A percentile compares a stretch with the other conserved stretches of the same genome.
These are phyloP conservation scores for Octodon degus DNA, from an alignment of 2,113 vertebrate species.

Conservation along the genomic window DNA sequence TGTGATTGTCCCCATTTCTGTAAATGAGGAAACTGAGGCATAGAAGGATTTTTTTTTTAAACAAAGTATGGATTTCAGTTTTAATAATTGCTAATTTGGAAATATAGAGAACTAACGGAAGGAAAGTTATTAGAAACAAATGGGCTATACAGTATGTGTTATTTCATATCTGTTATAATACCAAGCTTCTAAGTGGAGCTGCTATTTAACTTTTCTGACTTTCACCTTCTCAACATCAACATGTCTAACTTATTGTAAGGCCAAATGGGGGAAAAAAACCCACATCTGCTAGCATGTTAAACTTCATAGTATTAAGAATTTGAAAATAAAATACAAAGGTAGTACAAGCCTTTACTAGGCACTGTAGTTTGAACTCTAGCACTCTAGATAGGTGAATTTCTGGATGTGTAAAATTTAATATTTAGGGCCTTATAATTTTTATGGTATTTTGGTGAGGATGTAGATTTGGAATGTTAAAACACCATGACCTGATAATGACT, in stretches of 20 bases:
- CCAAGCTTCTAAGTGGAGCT: not conserved
- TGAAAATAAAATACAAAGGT: constrained; percentile 20
- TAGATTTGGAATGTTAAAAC: not conserved
- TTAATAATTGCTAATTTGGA: not conserved
- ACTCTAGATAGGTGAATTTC: constrained; percentile 14
- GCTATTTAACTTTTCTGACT: constrained; percentile 24
- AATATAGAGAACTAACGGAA: constrained; percentile 4
- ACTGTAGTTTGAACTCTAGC: not conserved
- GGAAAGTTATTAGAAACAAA: not conserved
- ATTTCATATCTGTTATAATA: not conserved
- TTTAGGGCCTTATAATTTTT: not conserved
- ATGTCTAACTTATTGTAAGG: not conserved
- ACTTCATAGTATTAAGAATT: not conserved
- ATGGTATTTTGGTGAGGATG: not conserved
- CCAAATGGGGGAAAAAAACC: not conserved
- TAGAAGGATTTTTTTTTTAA: not conserved
- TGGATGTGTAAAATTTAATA: not conserved
- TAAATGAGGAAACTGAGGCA: constrained; percentile 26
- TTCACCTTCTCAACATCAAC: constrained; percentile 28
- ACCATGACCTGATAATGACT: not conserved
- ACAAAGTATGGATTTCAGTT: constrained; percentile 15
- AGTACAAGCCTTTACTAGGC: not conserved
- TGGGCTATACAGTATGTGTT: not conserved
- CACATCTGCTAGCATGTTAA: not conserved
- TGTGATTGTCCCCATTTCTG: not conserved